phyloP scores from a whole-genome alignment of 2,797 vertebrate species.

The Bufotes viridis region DNA sequence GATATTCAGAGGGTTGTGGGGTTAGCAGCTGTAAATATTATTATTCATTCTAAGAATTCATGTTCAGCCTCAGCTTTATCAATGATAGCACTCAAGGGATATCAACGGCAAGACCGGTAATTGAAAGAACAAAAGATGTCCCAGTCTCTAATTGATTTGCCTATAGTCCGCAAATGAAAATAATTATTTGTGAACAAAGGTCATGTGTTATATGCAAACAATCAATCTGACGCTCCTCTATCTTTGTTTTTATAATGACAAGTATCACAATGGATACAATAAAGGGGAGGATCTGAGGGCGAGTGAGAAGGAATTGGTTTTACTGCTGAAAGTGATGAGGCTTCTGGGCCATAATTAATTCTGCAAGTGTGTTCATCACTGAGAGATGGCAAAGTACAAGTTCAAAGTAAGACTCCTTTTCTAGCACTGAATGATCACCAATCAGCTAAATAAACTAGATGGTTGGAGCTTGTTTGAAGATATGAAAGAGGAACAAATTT shows the following conservation, averaged over 20 bases:
- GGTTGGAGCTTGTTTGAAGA: too few relatives aligned
- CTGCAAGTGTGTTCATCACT: neutral
- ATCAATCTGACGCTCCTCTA: constrained; percentile 55
- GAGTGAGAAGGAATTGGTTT: constrained; percentile 45
- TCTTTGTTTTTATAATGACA: constrained; percentile 61
- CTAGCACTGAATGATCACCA: too few relatives aligned
- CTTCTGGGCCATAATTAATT: constrained; percentile 20
- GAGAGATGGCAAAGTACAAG: constrained; percentile 34
- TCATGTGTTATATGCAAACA: constrained; percentile 53
- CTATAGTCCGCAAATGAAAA: constrained; percentile 60
- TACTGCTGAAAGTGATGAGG: neutral
- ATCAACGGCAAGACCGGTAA: constrained; percentile 50
- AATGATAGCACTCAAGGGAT: constrained; percentile 57
- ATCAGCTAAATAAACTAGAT: too few relatives aligned
- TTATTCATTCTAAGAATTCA: constrained; percentile 60
- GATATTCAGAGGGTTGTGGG: constrained; percentile 41
- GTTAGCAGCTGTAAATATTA: constrained; percentile 56
- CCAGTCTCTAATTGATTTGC: constrained; percentile 62
- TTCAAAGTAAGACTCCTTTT: constrained; percentile 25
- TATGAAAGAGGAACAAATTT: too few relatives aligned
- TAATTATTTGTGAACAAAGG: constrained; percentile 61
- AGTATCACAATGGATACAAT: constrained; percentile 56
- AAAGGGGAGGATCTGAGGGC: constrained; percentile 43
- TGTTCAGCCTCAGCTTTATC: constrained; percentile 43
- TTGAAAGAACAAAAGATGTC: constrained; percentile 60